phyloP scores from a whole-genome alignment of 2,113 vertebrate genomes.

The Pygoscelis adeliae region DNA sequence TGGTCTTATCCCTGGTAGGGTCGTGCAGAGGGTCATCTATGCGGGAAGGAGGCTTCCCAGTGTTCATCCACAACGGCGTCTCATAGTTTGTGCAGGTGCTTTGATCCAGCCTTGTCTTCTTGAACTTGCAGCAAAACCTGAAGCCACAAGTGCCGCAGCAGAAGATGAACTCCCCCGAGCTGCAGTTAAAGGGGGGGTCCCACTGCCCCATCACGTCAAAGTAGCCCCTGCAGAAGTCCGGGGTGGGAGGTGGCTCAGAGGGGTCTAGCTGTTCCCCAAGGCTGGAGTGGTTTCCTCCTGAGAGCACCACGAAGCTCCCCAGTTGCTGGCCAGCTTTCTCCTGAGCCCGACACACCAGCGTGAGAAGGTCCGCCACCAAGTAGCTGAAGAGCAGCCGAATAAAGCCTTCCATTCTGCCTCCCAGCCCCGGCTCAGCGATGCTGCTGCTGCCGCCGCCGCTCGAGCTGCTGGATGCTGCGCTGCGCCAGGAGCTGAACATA shows the following conservation, averaged over 20 bases:
- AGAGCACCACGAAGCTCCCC: slow-evolving; percentile 90
- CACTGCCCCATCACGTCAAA: slow-evolving; percentile 99
- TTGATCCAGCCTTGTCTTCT: slow-evolving; percentile 92
- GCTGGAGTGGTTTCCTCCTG: slow-evolving; percentile 88
- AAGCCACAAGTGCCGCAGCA: slow-evolving; percentile 99
- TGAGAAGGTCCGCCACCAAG: slow-evolving; percentile 91
- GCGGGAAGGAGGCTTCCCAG: slow-evolving; percentile 89
- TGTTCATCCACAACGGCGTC: slow-evolving; percentile 92
- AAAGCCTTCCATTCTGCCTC: slow-evolving; percentile 80
- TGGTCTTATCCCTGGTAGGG: slow-evolving; percentile 97
- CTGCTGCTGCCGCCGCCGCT: slow-evolving; percentile 64
- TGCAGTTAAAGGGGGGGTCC: slow-evolving; percentile 96
- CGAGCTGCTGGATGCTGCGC: slow-evolving; percentile 72
- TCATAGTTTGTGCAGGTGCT: slow-evolving; percentile 96
- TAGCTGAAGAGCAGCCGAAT: slow-evolving; percentile 88
- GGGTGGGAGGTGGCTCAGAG: slow-evolving; percentile 86
- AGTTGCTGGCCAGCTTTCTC: slow-evolving; percentile 88
- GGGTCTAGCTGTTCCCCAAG: slow-evolving; percentile 83
- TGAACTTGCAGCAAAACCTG: slow-evolving; percentile 97
- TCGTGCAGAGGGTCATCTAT: slow-evolving; percentile 89
- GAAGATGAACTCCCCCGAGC: slow-evolving; percentile 94
- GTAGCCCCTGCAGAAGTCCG: slow-evolving; percentile 94
- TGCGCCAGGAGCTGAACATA: slow-evolving; percentile 76
- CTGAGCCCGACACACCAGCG: slow-evolving; percentile 90
- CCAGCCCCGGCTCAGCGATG: slow-evolving; percentile 63